phyloP scores from a whole-genome alignment of 2,888 invertebrate species.

The Melangyna quadrimaculata region DNA sequence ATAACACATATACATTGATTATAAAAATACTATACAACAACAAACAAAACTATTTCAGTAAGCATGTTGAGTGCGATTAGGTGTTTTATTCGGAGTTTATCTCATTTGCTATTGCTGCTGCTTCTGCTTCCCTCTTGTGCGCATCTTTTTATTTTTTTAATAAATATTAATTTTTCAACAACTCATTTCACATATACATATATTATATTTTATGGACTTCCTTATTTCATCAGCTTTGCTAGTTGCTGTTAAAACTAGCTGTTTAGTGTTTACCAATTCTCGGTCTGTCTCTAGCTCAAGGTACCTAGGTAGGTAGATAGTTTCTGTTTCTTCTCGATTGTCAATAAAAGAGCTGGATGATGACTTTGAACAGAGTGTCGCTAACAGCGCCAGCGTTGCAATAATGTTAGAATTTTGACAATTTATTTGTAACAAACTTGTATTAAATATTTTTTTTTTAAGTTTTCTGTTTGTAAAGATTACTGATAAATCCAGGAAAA shows the following conservation, averaged over 20 bases:
- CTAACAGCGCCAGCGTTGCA: no score
- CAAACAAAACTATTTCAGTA: not conserved
- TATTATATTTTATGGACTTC: conserved; percentile 63
- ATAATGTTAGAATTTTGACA: no score
- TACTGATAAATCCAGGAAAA: no score
- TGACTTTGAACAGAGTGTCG: not conserved
- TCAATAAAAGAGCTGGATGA: not conserved
- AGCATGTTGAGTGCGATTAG: conserved; percentile 32
- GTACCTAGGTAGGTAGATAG: no score
- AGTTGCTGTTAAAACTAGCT: not conserved
- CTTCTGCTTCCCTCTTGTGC: conserved; percentile 44
- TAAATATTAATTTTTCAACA: conserved; percentile 33
- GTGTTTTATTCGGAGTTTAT: conserved; percentile 43
- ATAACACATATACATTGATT: conserved; percentile 43
- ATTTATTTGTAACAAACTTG: no score
- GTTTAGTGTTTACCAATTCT: conserved; percentile 1
- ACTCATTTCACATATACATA: conserved; percentile 62
- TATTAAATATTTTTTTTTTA: no score
- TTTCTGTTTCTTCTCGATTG: not conserved
- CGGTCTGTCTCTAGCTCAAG: not conserved
- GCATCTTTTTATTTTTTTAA: conserved; percentile 47
- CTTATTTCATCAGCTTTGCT: conserved; percentile 24
- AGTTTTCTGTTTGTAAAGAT: no score
- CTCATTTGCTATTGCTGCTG: conserved; percentile 18
- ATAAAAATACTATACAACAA: not conserved